Conservation (phyloP, 2,113 vertebrate species). For the Gymnobelideus leadbeateri region DNA sequence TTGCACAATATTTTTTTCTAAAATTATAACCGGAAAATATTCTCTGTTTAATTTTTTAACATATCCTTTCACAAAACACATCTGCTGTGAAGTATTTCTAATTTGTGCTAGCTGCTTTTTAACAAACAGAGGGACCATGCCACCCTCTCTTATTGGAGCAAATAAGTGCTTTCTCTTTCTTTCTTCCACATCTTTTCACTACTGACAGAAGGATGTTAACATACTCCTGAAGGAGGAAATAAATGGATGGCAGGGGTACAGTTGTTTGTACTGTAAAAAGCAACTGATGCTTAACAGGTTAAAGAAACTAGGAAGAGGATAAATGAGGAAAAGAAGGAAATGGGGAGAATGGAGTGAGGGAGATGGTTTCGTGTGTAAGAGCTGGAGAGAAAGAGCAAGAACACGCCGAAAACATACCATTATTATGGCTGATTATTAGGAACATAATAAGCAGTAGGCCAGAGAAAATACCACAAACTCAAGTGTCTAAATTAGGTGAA, state of each 20-base stretch:
- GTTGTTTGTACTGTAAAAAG: conserved; percentile 19
- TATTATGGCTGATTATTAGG: conserved; percentile 31
- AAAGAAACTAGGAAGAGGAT: not conserved
- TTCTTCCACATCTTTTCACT: not conserved
- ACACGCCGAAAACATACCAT: not conserved
- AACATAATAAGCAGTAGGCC: conserved; percentile 41
- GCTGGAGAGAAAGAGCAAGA: not conserved
- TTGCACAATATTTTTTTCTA: conserved; percentile 68
- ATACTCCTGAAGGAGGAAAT: conserved; percentile 19
- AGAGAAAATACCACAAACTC: conserved; percentile 6
- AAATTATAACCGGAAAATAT: conserved; percentile 79
- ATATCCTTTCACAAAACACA: conserved; percentile 78
- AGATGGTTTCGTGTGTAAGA: not conserved
- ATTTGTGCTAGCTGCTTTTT: conserved; percentile 76
- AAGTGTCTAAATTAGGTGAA: conserved; percentile 28
- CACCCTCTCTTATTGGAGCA: conserved; percentile 72
- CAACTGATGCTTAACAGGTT: not conserved
- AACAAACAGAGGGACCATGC: conserved; percentile 78
- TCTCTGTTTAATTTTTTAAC: conserved; percentile 79
- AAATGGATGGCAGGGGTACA: conserved; percentile 8
- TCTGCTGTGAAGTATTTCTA: conserved; percentile 75
- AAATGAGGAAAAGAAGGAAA: not conserved
- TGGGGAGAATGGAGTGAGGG: not conserved
- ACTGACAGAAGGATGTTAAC: conserved; percentile 35
- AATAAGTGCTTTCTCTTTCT: conserved; percentile 56